Conservation (phyloP, 2,888 invertebrate genomes). For the Netelia melanura region DNA sequence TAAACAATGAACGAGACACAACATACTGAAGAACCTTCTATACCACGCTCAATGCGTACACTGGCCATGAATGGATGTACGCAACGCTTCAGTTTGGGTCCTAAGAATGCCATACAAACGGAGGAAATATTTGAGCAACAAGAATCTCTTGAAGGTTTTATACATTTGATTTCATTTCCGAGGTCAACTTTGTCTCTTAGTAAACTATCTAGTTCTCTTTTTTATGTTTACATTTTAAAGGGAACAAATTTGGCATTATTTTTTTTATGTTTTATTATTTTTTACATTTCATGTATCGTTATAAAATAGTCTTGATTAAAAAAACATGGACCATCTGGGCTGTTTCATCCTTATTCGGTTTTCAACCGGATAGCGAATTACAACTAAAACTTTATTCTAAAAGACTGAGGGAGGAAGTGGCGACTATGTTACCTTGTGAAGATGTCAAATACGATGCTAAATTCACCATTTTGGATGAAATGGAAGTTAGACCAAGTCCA, state of each 20-base stretch:
- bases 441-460: slow-evolving; percentile 77
- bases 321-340: slow-evolving; percentile 82
- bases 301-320: slow-evolving; percentile 76
- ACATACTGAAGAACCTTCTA: background rate
- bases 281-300: slow-evolving; percentile 7
- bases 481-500: slow-evolving; percentile 68
- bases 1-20: slow-evolving; percentile 33
- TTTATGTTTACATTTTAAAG: background rate
- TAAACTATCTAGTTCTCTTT: background rate
- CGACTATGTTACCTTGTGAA: slow-evolving; percentile 75
- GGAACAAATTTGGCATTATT: no score
- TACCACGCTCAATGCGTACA: slow-evolving; percentile 12
- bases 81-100: slow-evolving; percentile 61
- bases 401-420: slow-evolving; percentile 80
- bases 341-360: slow-evolving; percentile 80
- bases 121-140: slow-evolving; percentile 20
- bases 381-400: slow-evolving; percentile 81
- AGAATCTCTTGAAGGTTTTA: slow-evolving; percentile 61
- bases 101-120: slow-evolving; percentile 19
- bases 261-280: slow-evolving; percentile 16
- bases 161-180: background rate
- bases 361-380: slow-evolving; percentile 75
- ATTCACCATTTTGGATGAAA: slow-evolving; percentile 72
- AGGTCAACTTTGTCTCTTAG: background rate
- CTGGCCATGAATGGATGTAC: slow-evolving; percentile 45